Base-by-base conservation (phyloP, 2,797 vertebrate species). In the Psittacula echo region DNA sequence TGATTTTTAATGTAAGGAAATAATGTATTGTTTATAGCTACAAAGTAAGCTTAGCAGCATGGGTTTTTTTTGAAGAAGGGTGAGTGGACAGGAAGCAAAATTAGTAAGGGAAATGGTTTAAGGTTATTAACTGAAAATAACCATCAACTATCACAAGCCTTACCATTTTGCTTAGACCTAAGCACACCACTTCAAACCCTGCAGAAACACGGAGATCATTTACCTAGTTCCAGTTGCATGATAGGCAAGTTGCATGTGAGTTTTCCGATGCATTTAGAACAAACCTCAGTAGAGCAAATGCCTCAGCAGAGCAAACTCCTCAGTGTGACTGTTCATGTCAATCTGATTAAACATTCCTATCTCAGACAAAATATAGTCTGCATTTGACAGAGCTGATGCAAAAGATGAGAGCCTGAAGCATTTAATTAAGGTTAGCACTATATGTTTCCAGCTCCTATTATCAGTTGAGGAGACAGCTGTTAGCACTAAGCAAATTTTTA, bases 271-370 rank as follows among this genome's bases (percentile, higher is more conserved):
- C 14, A 37, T 45, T 79, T 1, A 19, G 68, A 89, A 66, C 76
- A 85, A 58, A 60, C 34, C 2, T 29, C 30, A 48, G 84, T 18
- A 48, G 16, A 91, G 19, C 30, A 66, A 72, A 83, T 66, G 61
- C 20, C 30, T 54, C 62, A 78, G 27, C 11, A 29, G 10, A 64
- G 7, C 41, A 74, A 68, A 77, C 72, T 77, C 66, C 24, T 80
- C 70, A 76, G 39, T 30, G 83, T 86, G 50, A 66, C 30, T 88
- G 54, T 56, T 90, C 80, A 51, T 24, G 24, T 61, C 0, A 0
- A 67, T 84, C 71, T 90, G 93, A 91, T 87, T 86, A 85, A 95
- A 87, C 30, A 70, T 66, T 90, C 54, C 41, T 51, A 70, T 64
- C 34, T 88, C 70, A 86, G 70, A 60, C n/a, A 87, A 87, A 86